Conservation (phyloP, 1,140 invertebrate genomes). For the Popillia japonica region DNA sequence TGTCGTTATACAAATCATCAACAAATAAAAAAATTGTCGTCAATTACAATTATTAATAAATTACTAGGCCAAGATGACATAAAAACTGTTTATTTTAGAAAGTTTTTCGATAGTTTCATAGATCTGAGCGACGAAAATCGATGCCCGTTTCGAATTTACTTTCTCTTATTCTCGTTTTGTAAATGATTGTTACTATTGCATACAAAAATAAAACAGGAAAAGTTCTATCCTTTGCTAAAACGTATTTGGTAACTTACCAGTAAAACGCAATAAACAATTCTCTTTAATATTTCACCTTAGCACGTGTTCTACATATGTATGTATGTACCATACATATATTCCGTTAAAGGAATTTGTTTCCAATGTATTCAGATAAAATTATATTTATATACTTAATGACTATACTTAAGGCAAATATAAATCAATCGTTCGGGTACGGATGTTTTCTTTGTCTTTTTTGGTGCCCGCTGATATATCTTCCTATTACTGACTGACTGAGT, state of each 20-base stretch:
- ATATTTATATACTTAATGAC: constrained; percentile 2
- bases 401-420: not conserved
- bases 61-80: not conserved
- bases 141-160: not conserved
- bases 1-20: too few relatives aligned
- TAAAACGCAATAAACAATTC: not conserved
- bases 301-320: not conserved
- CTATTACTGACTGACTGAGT: constrained; percentile 13
- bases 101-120: constrained; percentile 6
- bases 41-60: not conserved
- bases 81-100: constrained; percentile 2
- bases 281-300: not conserved
- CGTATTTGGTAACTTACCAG: not conserved
- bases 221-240: not conserved
- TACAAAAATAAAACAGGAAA: not conserved
- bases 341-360: not conserved
- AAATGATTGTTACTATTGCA: not conserved
- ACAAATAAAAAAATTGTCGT: too few relatives aligned
- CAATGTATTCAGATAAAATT: constrained; percentile 21
- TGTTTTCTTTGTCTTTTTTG: not conserved
- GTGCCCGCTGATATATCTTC: not conserved
- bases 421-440: not conserved
- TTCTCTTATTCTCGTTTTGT: not conserved
- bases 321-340: not conserved
- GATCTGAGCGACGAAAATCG: not conserved